A percentile compares a stretch with the other conserved stretches of the same genome.
Conservation (phyloP, 2,113 vertebrate species). For the Ellobius talpinus region DNA sequence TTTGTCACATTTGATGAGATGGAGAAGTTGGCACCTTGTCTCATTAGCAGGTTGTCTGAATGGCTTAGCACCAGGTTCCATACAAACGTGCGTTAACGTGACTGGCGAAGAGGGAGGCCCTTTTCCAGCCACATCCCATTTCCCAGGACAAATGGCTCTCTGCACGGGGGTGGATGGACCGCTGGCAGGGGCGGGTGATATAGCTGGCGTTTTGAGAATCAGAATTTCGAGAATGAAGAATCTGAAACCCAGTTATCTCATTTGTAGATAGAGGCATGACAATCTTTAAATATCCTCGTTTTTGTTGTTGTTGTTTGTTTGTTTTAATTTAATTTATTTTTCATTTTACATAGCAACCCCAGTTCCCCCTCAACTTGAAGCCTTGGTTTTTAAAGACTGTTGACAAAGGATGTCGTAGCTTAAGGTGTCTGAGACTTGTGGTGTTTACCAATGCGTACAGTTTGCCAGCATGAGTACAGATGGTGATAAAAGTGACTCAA, state of each 20-base stretch:
- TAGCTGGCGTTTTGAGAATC: neutral
- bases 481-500: neutral
- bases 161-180: neutral
- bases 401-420: neutral
- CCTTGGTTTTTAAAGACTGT: neutral
- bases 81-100: neutral
- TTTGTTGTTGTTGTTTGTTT: too few relatives aligned
- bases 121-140: neutral
- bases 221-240: neutral
- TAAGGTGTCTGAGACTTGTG: neutral
- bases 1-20: neutral
- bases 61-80: neutral
- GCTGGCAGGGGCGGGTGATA: neutral
- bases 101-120: neutral
- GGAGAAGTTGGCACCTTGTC: neutral
- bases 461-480: neutral
- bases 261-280: neutral
- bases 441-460: neutral
- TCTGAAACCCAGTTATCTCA: too few relatives aligned
- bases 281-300: neutral
- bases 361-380: neutral
- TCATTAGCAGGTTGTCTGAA: neutral
- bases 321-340: too few relatives aligned
- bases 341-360: too few relatives aligned
- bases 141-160: neutral